These are phyloP conservation scores for Athetis lepigone DNA, from an alignment of 2,888 invertebrate genomes.

Conservation along the genomic window DNA sequence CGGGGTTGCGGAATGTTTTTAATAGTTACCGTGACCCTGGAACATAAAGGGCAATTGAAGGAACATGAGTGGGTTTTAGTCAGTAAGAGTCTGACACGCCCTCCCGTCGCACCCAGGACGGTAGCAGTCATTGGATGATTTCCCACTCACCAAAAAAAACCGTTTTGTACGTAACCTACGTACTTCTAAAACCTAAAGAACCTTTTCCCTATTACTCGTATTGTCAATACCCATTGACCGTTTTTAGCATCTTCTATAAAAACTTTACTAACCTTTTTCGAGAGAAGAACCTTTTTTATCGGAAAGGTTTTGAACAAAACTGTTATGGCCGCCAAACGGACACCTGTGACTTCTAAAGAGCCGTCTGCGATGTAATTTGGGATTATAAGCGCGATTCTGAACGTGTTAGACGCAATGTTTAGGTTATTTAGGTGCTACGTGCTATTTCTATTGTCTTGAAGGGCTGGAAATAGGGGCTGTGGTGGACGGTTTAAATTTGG, in stretches of 20 bases:
- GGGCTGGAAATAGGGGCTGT: not conserved
- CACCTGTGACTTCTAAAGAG: constrained; percentile 61
- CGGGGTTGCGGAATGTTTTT: no score
- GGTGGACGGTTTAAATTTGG: constrained; percentile 20
- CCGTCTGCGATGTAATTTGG: constrained; percentile 39
- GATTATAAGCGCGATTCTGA: constrained; percentile 29
- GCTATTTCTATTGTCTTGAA: constrained; percentile 10
- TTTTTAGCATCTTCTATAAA: constrained; percentile 46
- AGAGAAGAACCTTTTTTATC: constrained; percentile 54
- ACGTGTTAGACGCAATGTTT: constrained; percentile 19
- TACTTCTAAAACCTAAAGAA: no score
- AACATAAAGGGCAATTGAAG: no score
- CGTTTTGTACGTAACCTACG: no score
- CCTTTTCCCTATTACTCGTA: constrained; percentile 37
- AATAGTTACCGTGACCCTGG: no score
- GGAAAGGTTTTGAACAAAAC: constrained; percentile 56
- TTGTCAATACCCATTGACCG: constrained; percentile 36
- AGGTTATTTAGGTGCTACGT: constrained; percentile 12
- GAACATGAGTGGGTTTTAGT: no score
- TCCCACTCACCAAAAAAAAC: not conserved
- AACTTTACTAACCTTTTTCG: constrained; percentile 51
- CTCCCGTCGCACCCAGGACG: no score
- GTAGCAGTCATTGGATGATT: no score
- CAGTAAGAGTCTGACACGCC: no score
- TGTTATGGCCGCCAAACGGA: constrained; percentile 56